Conservation (phyloP, 2,113 vertebrate genomes). For the Erpornis zantholeuca region DNA sequence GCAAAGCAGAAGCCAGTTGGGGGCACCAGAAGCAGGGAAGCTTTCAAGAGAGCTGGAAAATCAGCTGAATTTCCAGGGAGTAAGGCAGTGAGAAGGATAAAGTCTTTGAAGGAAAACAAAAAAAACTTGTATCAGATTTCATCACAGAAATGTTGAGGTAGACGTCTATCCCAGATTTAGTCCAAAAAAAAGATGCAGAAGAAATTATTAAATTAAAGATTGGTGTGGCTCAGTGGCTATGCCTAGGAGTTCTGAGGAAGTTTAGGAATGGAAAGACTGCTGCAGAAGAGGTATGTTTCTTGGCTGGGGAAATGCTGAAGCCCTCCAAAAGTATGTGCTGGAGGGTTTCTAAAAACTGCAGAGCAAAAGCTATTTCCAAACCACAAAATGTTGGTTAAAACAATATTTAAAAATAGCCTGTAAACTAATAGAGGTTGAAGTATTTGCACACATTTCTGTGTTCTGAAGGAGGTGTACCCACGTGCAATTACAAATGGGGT, state of each 20-base stretch:
- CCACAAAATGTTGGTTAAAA: constrained; percentile 11
- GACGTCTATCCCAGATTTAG: background rate
- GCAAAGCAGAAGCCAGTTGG: background rate
- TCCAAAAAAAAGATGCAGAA: background rate
- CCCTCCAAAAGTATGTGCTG: background rate
- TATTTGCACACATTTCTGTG: background rate
- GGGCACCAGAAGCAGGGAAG: constrained; percentile 7
- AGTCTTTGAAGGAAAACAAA: background rate
- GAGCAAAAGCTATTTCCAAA: background rate
- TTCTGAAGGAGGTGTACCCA: background rate
- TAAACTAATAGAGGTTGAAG: background rate
- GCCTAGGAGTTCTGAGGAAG: background rate
- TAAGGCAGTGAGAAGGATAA: background rate
- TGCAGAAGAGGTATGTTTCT: background rate
- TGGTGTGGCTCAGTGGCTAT: background rate
- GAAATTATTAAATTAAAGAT: background rate
- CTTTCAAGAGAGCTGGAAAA: background rate
- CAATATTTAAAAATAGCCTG: background rate
- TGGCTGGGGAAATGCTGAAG: background rate
- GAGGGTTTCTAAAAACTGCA: background rate
- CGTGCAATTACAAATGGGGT: background rate
- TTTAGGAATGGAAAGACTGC: background rate
- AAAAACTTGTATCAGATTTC: background rate
- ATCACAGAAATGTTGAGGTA: background rate
- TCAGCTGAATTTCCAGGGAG: background rate